A percentile compares a stretch with the other conserved stretches of the same genome.
Evolutionary conservation across 2,797 vertebrate species (phyloP).

Genomic region (Ispidina picta): DNA sequence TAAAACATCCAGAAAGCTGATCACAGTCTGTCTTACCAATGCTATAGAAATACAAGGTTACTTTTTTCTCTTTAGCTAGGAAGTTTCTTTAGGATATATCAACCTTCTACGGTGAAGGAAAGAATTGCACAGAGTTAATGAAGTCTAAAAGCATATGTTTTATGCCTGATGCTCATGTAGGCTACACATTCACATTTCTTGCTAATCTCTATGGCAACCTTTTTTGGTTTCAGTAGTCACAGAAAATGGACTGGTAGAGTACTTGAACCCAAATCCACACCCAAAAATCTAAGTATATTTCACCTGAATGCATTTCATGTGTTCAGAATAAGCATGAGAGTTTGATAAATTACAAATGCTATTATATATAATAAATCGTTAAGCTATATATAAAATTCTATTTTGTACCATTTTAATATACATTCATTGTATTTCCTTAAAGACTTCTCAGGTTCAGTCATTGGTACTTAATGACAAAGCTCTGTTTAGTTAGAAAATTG

Average conservation of each 20-base stretch:
- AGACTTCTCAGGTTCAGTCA: neutral
- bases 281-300: neutral
- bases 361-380: too few species aligned
- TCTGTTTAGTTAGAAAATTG: neutral
- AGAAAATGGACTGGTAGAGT: neutral
- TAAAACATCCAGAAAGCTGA: neutral
- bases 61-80: neutral
- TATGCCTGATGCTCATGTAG: neutral
- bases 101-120: neutral
- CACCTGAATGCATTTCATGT: neutral
- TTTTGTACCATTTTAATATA: too few species aligned
- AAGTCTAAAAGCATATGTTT: neutral
- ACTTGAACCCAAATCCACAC: neutral
- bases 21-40: neutral
- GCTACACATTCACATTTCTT: neutral
- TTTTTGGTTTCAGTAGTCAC: neutral
- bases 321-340: neutral
- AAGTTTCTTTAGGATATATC: neutral
- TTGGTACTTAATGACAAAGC: neutral
- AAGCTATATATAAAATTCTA: too few species aligned
- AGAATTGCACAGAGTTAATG: neutral
- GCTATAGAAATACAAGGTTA: neutral
- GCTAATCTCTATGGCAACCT: constrained; percentile 1
- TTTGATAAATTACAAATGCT: neutral
- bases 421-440: neutral